phyloP scores from a whole-genome alignment of 1,140 invertebrate genomes.

The Galleria mellonella region DNA sequence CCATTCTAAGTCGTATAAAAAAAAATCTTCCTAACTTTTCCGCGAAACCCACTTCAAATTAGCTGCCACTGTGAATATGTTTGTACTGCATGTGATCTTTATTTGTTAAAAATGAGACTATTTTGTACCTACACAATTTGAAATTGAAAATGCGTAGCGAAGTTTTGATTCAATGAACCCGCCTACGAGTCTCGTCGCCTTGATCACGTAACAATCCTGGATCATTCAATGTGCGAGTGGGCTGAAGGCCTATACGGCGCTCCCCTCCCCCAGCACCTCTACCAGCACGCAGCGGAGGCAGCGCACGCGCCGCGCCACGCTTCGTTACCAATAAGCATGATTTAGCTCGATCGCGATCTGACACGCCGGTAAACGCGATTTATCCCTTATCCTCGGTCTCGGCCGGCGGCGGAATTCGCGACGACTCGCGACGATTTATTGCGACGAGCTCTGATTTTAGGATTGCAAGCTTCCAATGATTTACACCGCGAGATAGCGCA shows the following conservation, averaged over 20 bases:
- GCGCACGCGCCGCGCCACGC: constrained; percentile 38
- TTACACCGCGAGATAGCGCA: constrained; percentile 12
- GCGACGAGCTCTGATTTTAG: constrained; percentile 9
- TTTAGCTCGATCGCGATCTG: constrained; percentile 35
- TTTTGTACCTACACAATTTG: too few species aligned
- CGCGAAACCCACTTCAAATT: too few species aligned
- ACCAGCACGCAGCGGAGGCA: not conserved
- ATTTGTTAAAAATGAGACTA: too few species aligned
- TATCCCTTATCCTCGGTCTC: not conserved
- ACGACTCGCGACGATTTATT: not conserved
- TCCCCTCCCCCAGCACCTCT: not conserved
- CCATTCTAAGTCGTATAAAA: too few species aligned
- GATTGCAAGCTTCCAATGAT: constrained; percentile 11
- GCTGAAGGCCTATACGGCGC: too few species aligned
- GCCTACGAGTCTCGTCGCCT: not conserved
- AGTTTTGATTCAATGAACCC: too few species aligned
- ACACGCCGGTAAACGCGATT: constrained; percentile 11
- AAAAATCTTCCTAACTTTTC: too few species aligned
- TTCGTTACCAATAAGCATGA: constrained; percentile 55
- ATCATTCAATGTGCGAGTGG: too few species aligned
- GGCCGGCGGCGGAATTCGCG: not conserved
- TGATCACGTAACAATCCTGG: not conserved
- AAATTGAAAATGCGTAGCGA: too few species aligned
- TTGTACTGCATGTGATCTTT: too few species aligned
- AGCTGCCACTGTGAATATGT: too few species aligned